Conservation (phyloP, 2,797 vertebrate species). For the Pipistrellus pygmaeus region DNA sequence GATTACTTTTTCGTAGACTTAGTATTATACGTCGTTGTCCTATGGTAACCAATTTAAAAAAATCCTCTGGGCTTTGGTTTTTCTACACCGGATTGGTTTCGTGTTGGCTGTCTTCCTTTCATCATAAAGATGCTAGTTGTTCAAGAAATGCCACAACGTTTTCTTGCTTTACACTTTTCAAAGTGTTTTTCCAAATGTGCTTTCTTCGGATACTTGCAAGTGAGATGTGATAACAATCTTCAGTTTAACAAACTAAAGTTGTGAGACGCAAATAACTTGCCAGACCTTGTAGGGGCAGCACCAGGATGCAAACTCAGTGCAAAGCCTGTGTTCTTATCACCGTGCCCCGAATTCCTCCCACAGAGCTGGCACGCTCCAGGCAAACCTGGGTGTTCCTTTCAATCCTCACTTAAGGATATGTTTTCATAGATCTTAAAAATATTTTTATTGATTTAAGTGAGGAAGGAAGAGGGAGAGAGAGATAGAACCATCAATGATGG, state of each 20-base stretch:
- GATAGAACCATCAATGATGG: no score
- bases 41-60: background rate
- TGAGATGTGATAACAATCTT: background rate
- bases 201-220: background rate
- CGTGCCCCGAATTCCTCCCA: background rate
- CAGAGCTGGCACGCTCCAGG: background rate
- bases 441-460: no score
- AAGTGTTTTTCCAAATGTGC: background rate
- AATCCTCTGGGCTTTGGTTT: background rate
- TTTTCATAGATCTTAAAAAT: background rate
- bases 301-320: background rate
- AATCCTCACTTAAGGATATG: background rate
- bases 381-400: background rate
- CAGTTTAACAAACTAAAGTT: background rate
- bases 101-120: background rate
- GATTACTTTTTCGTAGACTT: background rate
- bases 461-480: no score
- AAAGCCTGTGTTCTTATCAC: background rate
- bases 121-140: background rate
- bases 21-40: background rate
- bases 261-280: background rate
- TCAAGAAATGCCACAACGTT: background rate
- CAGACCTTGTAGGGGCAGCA: background rate
- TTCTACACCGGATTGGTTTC: background rate
- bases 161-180: background rate